Base-by-base conservation (phyloP, 2,888 invertebrate species). In the Tiliacea aurago region DNA sequence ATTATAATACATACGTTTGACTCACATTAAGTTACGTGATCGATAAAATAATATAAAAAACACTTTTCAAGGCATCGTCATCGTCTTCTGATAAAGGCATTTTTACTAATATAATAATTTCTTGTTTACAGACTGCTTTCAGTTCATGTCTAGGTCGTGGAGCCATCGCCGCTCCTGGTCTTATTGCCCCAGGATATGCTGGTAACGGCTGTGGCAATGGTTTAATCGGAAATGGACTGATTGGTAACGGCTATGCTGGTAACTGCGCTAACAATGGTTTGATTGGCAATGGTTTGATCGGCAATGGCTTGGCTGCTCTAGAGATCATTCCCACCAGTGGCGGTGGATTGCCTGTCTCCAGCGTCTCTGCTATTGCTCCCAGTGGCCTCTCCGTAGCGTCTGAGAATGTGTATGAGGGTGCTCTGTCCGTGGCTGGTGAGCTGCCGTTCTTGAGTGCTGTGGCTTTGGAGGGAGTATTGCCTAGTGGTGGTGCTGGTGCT, bases 341-440 rank as follows among this genome's bases (percentile, higher is more conserved):
- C 49, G 83, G 85, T 23, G 75, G 47, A 68, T 63, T 86, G 13
- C 74, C 79, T 5, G 70, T 86, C 37, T 59, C 80, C 66, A 86
- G 80, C 37, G 20, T 20, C 9, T 85, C 84, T 28, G 41, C 70
- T 45, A 56, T 72, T 10, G 59, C 65, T 33, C 85, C 84, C 33
- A 73, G 11, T 20, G 86, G 84, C 1, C 61, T 86, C 49, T 76
- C 83, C 15, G 59, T 86, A 28, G 56, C 70, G 13, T 86, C 86
- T 58, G 86, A 86, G 20, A 86, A 86, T 47, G 70, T 69, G 28
- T 86, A 41, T 43, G 86, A 85, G 23, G 85, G 85, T 61, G n/a
- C 53, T 33, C 62, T 86, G n/a, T 65, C 71, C 18, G 77, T 78
- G 4, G 67, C 68, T 58, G 86, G 83, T 65, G 86, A 79, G 73